Percentiles rank a stretch among this genome's conserved stretches.
phyloP scores from a whole-genome alignment of 2,797 vertebrate genomes.

The Anabacerthia variegaticeps region DNA sequence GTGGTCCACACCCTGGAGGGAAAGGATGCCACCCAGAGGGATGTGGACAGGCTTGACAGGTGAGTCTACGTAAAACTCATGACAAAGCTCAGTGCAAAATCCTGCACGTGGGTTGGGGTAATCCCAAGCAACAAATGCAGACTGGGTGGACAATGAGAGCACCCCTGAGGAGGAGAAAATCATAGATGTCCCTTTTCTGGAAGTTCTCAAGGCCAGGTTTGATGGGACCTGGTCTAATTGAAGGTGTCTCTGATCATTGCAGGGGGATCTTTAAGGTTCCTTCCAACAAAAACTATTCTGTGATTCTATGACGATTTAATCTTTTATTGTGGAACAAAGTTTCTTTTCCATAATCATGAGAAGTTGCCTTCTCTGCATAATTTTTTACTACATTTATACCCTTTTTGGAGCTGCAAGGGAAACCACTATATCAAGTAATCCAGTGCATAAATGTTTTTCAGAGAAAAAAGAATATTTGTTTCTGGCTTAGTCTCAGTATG shows the following conservation, averaged over 20 bases:
- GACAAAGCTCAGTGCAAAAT: background rate
- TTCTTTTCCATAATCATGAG: background rate
- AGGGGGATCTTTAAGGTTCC: background rate
- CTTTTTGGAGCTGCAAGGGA: background rate
- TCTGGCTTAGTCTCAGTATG: background rate
- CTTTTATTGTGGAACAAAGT: background rate
- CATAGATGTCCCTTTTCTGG: background rate
- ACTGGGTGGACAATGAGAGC: background rate
- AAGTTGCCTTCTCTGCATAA: background rate
- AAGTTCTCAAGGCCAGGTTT: background rate
- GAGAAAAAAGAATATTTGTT: background rate
- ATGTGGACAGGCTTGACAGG: background rate
- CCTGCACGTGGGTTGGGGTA: background rate
- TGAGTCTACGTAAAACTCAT: background rate
- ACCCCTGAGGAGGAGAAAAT: background rate
- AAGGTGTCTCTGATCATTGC: background rate
- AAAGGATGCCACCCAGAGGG: background rate
- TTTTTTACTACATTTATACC: background rate
- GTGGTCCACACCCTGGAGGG: background rate
- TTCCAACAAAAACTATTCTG: background rate
- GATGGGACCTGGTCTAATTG: background rate
- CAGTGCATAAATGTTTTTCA: background rate
- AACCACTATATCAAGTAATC: background rate
- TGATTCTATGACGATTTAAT: background rate
- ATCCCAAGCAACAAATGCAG: background rate